Conservation (phyloP, 1,140 invertebrate species). For the Sesamia nonagrioides region DNA sequence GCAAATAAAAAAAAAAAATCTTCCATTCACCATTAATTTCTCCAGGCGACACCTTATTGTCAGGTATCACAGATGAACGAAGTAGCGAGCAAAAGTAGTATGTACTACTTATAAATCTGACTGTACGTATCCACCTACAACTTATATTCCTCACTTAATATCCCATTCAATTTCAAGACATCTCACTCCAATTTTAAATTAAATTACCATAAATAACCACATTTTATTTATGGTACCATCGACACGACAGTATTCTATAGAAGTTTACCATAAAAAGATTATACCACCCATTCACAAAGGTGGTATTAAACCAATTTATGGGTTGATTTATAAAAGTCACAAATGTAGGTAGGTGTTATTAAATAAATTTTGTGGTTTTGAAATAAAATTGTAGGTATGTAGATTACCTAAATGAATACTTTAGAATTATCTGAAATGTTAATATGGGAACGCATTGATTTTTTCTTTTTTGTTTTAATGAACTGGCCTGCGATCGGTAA, state of each 20-base stretch:
- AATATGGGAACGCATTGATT: too few species aligned
- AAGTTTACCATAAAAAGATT: slow-evolving; percentile 22
- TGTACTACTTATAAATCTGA: too few species aligned
- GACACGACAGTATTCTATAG: slow-evolving; percentile 13
- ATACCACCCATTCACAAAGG: slow-evolving; percentile 40
- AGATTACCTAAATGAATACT: background rate
- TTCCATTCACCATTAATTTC: too few species aligned
- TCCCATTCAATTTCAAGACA: slow-evolving; percentile 1
- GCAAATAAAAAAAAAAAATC: too few species aligned
- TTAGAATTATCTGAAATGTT: background rate
- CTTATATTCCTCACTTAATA: slow-evolving; percentile 1
- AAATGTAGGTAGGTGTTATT: background rate
- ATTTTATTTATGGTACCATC: slow-evolving; percentile 24
- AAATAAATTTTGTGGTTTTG: slow-evolving; percentile 38
- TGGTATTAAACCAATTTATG: slow-evolving; percentile 43
- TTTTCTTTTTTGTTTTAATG: too few species aligned
- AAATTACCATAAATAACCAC: slow-evolving; percentile 37
- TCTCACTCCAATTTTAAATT: slow-evolving; percentile 12
- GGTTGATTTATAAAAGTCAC: slow-evolving; percentile 4
- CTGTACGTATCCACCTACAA: background rate
- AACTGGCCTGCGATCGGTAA: too few species aligned
- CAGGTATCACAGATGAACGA: too few species aligned
- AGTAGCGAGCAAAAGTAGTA: too few species aligned
- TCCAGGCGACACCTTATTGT: too few species aligned
- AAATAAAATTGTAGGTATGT: slow-evolving; percentile 2